Conservation (phyloP, 2,888 invertebrate species). For the Cataglyphis albicans region DNA sequence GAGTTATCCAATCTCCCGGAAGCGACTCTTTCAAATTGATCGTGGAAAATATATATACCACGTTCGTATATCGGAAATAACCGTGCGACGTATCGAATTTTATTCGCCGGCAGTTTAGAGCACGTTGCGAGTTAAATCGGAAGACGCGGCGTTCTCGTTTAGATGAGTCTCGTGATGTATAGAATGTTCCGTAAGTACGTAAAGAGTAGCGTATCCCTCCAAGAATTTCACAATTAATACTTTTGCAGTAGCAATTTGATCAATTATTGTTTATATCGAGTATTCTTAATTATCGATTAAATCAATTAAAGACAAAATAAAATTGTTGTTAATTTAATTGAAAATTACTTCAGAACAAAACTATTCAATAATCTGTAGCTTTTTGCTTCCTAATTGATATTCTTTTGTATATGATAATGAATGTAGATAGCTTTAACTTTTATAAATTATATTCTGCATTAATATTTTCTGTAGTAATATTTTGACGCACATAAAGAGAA, state of each 20-base stretch:
- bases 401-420: background rate
- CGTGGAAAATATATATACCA: constrained; percentile 63
- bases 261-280: constrained; percentile 16
- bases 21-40: constrained; percentile 69
- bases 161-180: constrained; percentile 18
- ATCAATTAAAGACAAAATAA: background rate
- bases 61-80: constrained; percentile 56
- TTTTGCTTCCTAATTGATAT: constrained; percentile 5
- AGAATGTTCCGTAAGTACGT: constrained; percentile 21
- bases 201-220: constrained; percentile 4
- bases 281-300: background rate
- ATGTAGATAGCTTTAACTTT: background rate
- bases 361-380: background rate
- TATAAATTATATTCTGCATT: background rate
- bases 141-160: constrained; percentile 31
- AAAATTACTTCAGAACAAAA: background rate
- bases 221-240: constrained; percentile 7
- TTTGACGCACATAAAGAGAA: background rate
- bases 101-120: constrained; percentile 39
- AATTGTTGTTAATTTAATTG: constrained; percentile 1
- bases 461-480: background rate
- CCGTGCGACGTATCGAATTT: constrained; percentile 43
- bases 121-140: constrained; percentile 38
- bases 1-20: constrained; percentile 74
- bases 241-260: constrained; percentile 10